Conservation (phyloP, 2,113 vertebrate genomes). For the Colistium nudipinnis region DNA sequence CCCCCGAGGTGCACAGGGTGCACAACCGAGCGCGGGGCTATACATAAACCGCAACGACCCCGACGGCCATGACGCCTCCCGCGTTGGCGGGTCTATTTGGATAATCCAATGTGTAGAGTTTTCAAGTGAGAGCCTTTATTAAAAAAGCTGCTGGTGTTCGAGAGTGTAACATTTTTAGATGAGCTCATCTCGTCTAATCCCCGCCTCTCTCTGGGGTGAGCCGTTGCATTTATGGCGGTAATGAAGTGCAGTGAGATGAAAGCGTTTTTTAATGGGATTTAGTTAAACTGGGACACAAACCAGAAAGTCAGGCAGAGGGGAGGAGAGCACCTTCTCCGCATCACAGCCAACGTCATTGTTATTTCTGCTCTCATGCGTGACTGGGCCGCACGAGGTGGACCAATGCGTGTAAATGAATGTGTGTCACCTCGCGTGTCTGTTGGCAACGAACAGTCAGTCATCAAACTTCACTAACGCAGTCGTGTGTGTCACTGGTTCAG, state of each 20-base stretch:
- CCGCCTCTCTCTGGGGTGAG: constrained; percentile 68
- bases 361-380: constrained; percentile 37
- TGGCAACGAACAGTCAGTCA: constrained; percentile 32
- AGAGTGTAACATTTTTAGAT: constrained; percentile 73
- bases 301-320: constrained; percentile 63
- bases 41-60: constrained; percentile 17
- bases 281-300: constrained; percentile 78
- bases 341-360: constrained; percentile 44
- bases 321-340: constrained; percentile 51
- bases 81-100: constrained; percentile 57
- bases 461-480: not conserved
- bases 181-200: constrained; percentile 73
- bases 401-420: constrained; percentile 26
- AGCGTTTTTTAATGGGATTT: constrained; percentile 81
- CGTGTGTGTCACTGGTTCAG: constrained; percentile 6
- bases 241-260: constrained; percentile 82
- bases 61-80: constrained; percentile 41
- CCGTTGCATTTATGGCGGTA: constrained; percentile 75
- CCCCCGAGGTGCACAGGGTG: not conserved
- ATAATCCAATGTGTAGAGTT: constrained; percentile 73
- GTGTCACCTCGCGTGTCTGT: constrained; percentile 17
- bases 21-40: not conserved
- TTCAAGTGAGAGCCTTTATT: constrained; percentile 67
- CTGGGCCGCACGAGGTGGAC: not conserved
- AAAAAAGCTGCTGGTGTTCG: constrained; percentile 59